Evolutionary conservation across 2,797 vertebrate genomes (phyloP).

Genomic region (Rhynchotus rufescens): DNA sequence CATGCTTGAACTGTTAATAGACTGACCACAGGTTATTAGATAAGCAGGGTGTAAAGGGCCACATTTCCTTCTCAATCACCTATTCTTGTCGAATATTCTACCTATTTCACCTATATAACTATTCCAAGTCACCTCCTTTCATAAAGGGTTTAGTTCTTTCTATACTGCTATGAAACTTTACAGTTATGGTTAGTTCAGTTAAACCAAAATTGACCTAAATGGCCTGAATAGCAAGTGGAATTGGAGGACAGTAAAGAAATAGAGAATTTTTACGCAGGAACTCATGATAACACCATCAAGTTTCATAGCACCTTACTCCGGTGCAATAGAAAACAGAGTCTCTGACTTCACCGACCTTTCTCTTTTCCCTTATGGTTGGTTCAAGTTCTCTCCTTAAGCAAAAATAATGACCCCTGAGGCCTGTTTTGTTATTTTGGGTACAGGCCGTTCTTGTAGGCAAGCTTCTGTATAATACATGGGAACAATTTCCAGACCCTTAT

Average conservation of each 20-base stretch:
- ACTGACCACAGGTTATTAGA: not conserved
- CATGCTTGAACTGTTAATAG: not conserved
- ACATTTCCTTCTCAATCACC: not conserved
- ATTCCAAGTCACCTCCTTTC: not conserved
- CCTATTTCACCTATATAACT: not conserved
- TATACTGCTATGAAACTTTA: fast-evolving
- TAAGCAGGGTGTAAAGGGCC: not conserved
- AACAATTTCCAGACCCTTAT: constrained; percentile 81
- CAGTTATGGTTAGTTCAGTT: not conserved
- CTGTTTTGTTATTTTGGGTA: constrained; percentile 51
- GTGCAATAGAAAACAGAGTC: not conserved
- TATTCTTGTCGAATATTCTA: not conserved
- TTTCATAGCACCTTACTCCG: not conserved
- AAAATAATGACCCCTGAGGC: constrained; percentile 21
- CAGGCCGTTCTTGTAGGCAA: constrained; percentile 57
- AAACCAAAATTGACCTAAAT: not conserved
- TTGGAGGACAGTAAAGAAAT: not conserved
- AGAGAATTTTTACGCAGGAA: not conserved
- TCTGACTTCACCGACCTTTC: not conserved
- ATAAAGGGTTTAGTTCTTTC: not conserved
- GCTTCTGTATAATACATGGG: constrained; percentile 67
- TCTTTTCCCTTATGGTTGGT: not conserved
- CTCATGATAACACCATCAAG: not conserved
- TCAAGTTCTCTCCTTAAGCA: not conserved
- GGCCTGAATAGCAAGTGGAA: not conserved